Percentiles rank a stretch among this genome's conserved stretches.
phyloP scores from a whole-genome alignment of 2,113 vertebrate genomes.

The Crotalus horridus region DNA sequence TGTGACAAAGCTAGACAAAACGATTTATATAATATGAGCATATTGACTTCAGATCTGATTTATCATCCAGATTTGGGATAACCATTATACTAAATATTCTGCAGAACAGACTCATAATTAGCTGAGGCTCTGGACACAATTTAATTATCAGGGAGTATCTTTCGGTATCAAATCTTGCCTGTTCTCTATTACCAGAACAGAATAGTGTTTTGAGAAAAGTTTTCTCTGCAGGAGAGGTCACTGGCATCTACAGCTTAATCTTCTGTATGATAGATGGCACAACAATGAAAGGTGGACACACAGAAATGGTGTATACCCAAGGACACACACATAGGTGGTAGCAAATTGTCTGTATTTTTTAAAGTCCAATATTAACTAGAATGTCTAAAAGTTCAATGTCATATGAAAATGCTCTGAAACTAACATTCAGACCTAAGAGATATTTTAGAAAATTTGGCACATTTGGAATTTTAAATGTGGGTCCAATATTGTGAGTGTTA shows the following conservation, averaged over 20 bases:
- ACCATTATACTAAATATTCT: slow-evolving; percentile 1
- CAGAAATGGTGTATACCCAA: not conserved
- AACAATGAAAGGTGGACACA: not conserved
- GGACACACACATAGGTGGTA: not conserved
- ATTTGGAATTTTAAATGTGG: not conserved
- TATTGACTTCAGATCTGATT: not conserved
- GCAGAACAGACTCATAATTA: not conserved
- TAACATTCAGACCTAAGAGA: not conserved
- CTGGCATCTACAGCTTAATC: not conserved
- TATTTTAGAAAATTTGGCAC: not conserved
- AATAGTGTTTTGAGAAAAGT: not conserved
- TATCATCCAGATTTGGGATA: not conserved
- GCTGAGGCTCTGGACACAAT: not conserved
- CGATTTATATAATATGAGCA: slow-evolving; percentile 4
- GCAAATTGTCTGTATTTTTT: not conserved
- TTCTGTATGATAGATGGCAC: not conserved
- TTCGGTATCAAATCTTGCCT: not conserved
- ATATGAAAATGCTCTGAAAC: not conserved
- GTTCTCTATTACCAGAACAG: not conserved
- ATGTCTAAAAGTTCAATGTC: not conserved
- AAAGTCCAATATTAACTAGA: not conserved
- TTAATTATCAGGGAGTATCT: not conserved
- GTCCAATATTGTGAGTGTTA: not conserved
- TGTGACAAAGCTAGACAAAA: slow-evolving; percentile 21
- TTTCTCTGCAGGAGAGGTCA: not conserved